These are phyloP conservation scores for Pimephales promelas DNA, from an alignment of 2,113 vertebrate species.

Conservation along the genomic window DNA sequence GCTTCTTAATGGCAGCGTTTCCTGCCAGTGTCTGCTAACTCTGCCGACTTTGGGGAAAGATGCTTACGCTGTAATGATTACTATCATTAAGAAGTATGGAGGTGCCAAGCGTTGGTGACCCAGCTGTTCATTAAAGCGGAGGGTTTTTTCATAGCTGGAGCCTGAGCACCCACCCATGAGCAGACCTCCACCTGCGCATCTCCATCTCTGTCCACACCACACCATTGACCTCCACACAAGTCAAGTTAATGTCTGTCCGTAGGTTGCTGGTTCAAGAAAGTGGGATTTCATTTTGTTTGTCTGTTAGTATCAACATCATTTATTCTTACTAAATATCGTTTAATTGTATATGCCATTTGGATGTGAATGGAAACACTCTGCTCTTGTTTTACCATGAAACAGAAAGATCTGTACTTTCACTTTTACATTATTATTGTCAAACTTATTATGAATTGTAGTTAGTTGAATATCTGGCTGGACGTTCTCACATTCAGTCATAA, in stretches of 20 bases:
- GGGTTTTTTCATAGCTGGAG: constrained; percentile 85
- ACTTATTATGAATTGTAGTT: background rate
- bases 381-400: background rate
- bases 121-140: constrained; percentile 98
- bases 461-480: background rate
- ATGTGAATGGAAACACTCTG: background rate
- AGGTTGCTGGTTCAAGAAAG: background rate
- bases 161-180: constrained; percentile 88
- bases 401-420: background rate
- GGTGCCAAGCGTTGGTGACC: constrained; percentile 98
- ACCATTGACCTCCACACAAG: constrained; percentile 67
- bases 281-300: background rate
- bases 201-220: constrained; percentile 64
- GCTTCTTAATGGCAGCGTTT: constrained; percentile 82
- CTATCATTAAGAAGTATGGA: constrained; percentile 99
- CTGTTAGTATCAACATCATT: background rate
- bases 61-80: constrained; percentile 99
- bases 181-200: constrained; percentile 83
- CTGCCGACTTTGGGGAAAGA: constrained; percentile 94
- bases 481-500: background rate
- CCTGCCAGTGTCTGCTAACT: constrained; percentile 87
- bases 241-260: background rate
- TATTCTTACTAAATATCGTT: background rate
- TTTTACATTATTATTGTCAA: background rate
- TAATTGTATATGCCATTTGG: background rate